Percentiles rank a stretch among this genome's conserved stretches.
These are phyloP conservation scores for Drosophila sechellia DNA, from an alignment of 1,140 invertebrate species.

Conservation along the genomic window DNA sequence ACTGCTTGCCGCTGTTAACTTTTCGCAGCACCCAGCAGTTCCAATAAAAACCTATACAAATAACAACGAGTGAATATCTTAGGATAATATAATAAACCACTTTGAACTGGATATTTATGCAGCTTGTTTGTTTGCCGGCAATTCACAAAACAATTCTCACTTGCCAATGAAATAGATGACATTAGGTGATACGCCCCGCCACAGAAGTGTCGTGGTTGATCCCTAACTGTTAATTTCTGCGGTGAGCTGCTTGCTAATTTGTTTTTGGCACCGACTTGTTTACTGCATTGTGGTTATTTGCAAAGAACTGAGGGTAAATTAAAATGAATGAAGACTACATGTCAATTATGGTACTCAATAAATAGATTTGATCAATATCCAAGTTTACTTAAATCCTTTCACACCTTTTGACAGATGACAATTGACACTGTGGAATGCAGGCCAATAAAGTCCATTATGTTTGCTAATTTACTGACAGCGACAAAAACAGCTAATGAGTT, in stretches of 20 bases:
- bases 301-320: neutral
- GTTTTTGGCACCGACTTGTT: conserved; percentile 21
- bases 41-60: conserved; percentile 10
- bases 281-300: conserved; percentile 9
- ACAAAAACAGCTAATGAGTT: conserved; percentile 7
- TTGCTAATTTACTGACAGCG: conserved; percentile 1
- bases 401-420: no score
- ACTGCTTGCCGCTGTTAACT: conserved; percentile 37
- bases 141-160: conserved; percentile 27
- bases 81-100: conserved; percentile 17
- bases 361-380: neutral
- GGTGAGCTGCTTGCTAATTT: conserved; percentile 26
- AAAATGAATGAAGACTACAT: neutral
- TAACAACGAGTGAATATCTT: conserved; percentile 15
- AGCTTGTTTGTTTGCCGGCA: conserved; percentile 32
- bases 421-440: no score
- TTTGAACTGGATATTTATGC: conserved; percentile 33
- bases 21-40: neutral
- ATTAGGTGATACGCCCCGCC: conserved; percentile 1
- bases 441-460: conserved; percentile 1
- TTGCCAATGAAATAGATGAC: conserved; percentile 18
- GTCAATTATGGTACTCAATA: neutral
- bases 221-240: conserved; percentile 25
- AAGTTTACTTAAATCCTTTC: neutral
- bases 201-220: conserved; percentile 11